Percentiles rank a stretch among this genome's conserved stretches.
These are phyloP conservation scores for Bubo blakistoni DNA, from an alignment of 2,113 vertebrate genomes.

Conservation along the genomic window DNA sequence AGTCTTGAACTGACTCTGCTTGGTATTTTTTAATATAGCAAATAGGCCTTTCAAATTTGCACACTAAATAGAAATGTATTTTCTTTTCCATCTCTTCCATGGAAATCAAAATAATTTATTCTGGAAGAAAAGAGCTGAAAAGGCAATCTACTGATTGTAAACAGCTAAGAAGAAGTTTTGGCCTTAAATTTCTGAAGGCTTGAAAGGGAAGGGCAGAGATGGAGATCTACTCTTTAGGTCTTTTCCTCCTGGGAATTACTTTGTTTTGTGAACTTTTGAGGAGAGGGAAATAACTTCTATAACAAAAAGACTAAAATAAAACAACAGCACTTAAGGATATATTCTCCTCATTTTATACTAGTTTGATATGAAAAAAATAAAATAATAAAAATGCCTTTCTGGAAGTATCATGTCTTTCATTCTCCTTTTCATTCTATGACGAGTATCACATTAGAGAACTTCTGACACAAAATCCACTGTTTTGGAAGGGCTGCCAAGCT, in stretches of 20 bases:
- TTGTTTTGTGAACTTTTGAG: background rate
- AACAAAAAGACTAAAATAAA: background rate
- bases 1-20: background rate
- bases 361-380: background rate
- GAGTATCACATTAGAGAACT: fast-evolving
- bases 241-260: background rate
- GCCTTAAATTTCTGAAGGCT: background rate
- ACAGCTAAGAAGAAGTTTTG: background rate
- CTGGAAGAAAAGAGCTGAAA: background rate
- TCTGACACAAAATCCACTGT: background rate
- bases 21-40: background rate
- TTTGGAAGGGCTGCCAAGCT: background rate
- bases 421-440: background rate
- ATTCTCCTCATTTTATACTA: background rate
- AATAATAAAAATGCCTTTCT: background rate
- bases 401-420: background rate
- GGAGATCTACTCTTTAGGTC: background rate
- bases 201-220: background rate
- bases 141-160: background rate
- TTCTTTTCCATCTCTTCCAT: background rate
- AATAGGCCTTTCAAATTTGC: background rate
- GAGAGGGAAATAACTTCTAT: background rate
- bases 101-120: background rate
- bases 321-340: background rate
- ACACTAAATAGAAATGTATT: background rate